Evolutionary conservation across 2,113 vertebrate genomes (phyloP).

Genomic region (Anseranas semipalmata): DNA sequence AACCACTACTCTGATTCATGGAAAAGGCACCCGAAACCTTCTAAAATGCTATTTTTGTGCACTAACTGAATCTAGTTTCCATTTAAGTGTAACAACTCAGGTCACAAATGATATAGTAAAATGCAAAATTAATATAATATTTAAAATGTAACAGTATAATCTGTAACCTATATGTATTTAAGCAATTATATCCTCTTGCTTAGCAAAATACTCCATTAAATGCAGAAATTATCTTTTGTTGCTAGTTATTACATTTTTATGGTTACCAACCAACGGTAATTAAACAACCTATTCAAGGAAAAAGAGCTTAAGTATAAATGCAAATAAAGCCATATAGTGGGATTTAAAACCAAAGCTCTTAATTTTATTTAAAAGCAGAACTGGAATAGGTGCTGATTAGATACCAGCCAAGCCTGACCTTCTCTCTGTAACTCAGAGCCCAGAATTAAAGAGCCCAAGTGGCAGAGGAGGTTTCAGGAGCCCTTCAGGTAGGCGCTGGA

Average conservation of each 20-base stretch:
- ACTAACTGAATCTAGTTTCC: slow-evolving; percentile 15
- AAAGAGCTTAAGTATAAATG: neutral
- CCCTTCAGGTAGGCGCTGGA: neutral
- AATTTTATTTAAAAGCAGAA: neutral
- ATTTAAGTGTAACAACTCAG: slow-evolving; percentile 24
- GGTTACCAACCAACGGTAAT: slow-evolving; percentile 17
- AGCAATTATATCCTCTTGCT: slow-evolving; percentile 23
- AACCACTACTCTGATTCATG: slow-evolving; percentile 36
- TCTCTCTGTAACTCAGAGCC: neutral
- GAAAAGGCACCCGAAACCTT: slow-evolving; percentile 32
- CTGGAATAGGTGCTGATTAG: neutral
- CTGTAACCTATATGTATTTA: neutral
- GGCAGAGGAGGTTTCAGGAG: neutral
- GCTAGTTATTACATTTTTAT: slow-evolving; percentile 44
- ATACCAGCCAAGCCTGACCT: neutral
- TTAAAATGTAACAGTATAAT: slow-evolving; percentile 6
- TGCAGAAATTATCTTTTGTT: slow-evolving; percentile 48
- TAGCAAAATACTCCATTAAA: slow-evolving; percentile 16
- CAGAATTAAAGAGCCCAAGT: neutral
- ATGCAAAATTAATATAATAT: neutral
- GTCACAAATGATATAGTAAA: neutral
- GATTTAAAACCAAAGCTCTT: slow-evolving; percentile 13
- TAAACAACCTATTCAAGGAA: slow-evolving; percentile 46
- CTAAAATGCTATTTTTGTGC: slow-evolving; percentile 39
- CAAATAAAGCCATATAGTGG: neutral